Base-by-base conservation (phyloP, 1,140 invertebrate genomes). In the Ips typographus region DNA sequence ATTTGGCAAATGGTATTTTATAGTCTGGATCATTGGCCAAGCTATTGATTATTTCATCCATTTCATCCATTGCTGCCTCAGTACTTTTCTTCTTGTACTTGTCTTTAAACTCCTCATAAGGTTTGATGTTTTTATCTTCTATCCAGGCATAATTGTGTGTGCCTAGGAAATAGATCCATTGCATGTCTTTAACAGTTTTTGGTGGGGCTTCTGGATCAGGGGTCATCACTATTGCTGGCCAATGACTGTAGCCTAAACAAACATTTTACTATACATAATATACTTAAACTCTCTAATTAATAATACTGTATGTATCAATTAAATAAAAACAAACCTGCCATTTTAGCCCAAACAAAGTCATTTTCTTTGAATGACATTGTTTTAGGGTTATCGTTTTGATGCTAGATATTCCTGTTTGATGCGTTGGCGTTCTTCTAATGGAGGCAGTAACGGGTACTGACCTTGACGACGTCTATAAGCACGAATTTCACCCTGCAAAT, bases 71-170 rank as follows among this genome's bases (percentile, higher is more conserved):
- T 4, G 94, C 95, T 4, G 84, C 82, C 3, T 90, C 89, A 80
- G 96, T 95, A 77, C 89, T 90, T 36, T 89, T 86, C 77, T 91
- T 91, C 36, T 88, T 86, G 58, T 94, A 84, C 72, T 91, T 88
- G 43, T 94, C 90, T 82, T 94, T 95, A 79, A 86, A 91, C 71
- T 91, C 86, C 41, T 88, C 84, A 78, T 96, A 97, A 0, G 89
- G 91, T 78, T 94, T 93, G 37, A 97, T 89, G 75, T 91, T 90
- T 51, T 87, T 84, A 71, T 93, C 88, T 80, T 95, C 93, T 72
- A 98, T 94, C 93, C 94, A 97, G 4, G 91, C 94, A 86, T 92
- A 97, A 81, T 97, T 96, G 74, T 94, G 90, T 43, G 91, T 90
- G 57, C 95, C 95, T 85, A 94, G 97, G 83, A 98, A 97, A 81